Conservation (phyloP, 2,888 invertebrate genomes). For the Chloroclysta siterata region DNA sequence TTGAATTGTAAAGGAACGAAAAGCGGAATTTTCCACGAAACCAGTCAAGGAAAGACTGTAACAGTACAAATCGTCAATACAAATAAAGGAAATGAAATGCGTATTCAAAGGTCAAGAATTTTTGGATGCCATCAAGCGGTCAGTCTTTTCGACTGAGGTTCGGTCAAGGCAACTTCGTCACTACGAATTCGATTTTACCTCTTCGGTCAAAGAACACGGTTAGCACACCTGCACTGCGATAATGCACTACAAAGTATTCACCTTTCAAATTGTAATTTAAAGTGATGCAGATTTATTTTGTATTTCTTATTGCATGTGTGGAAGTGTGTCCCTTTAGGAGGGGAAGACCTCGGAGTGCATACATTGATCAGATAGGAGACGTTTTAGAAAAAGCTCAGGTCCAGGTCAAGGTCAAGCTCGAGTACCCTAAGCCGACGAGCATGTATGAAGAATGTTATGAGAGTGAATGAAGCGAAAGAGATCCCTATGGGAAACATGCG, state of each 20-base stretch:
- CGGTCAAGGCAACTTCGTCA: conserved; percentile 66
- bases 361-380: too few species aligned
- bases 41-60: conserved; percentile 43
- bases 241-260: conserved; percentile 1
- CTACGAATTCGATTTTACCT: conserved; percentile 50
- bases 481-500: too few species aligned
- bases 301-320: too few species aligned
- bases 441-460: too few species aligned
- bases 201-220: conserved; percentile 7
- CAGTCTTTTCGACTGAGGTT: conserved; percentile 50
- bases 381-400: too few species aligned
- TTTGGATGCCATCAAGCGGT: conserved; percentile 58
- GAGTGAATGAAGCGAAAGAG: too few species aligned
- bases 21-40: conserved; percentile 38
- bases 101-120: conserved; percentile 62
- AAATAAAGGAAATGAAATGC: conserved; percentile 69
- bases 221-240: conserved; percentile 18
- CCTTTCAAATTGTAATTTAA: too few species aligned
- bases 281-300: too few species aligned
- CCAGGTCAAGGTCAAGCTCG: too few species aligned
- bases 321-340: too few species aligned
- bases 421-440: too few species aligned
- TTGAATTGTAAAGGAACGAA: conserved; percentile 1
- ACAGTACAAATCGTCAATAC: conserved; percentile 48
- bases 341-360: too few species aligned